Conservation (phyloP, 2,113 vertebrate species). For the Psilopogon haemacephalus region DNA sequence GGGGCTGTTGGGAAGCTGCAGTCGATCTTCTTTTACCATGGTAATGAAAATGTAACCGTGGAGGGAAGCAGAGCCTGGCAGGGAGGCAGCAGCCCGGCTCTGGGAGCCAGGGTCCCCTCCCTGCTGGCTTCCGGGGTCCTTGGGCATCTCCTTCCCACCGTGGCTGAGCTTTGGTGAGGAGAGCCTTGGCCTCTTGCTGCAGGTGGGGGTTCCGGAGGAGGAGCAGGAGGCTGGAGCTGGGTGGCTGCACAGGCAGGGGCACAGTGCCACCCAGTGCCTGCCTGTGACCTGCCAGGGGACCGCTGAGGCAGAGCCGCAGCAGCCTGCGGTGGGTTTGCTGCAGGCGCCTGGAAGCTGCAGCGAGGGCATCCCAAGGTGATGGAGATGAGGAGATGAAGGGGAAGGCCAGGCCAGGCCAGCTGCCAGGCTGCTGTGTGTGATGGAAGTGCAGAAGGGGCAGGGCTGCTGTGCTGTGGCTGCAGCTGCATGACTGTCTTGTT, state of each 20-base stretch:
- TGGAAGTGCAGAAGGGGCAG: fast-evolving
- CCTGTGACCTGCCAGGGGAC: neutral
- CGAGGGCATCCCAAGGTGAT: neutral
- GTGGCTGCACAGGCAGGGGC: slow-evolving; percentile 8
- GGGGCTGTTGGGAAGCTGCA: neutral
- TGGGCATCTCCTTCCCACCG: fast-evolving
- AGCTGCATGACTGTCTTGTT: fast-evolving
- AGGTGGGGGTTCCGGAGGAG: neutral
- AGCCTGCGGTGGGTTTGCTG: neutral
- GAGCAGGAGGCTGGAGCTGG: neutral
- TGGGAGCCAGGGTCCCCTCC: neutral
- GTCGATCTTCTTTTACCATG: slow-evolving; percentile 19
- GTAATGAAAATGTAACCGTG: neutral
- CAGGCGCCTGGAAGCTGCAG: neutral
- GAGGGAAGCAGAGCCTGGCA: neutral
- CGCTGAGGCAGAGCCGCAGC: neutral
- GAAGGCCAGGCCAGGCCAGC: neutral
- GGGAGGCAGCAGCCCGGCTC: neutral
- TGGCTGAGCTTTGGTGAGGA: neutral
- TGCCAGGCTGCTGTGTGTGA: fast-evolving
- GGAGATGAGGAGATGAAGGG: neutral
- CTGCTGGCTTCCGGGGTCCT: neutral
- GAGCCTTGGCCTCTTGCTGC: neutral
- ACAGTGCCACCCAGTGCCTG: slow-evolving; percentile 65
- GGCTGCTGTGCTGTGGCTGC: neutral